phyloP scores from a whole-genome alignment of 2,113 vertebrate genomes.

The Nettapus auritus region DNA sequence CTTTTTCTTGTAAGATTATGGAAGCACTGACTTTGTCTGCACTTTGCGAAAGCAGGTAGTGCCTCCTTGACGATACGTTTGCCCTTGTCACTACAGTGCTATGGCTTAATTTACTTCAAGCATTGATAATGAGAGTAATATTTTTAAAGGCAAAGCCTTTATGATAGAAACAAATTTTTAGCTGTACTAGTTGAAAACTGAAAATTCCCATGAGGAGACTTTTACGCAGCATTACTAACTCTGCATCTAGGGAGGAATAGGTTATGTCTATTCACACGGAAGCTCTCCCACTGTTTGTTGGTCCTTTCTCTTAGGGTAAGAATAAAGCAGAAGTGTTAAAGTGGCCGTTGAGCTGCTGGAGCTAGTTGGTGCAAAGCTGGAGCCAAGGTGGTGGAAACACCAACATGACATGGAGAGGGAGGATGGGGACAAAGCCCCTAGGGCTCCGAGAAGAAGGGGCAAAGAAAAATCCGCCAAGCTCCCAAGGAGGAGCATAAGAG shows the following conservation, averaged over 20 bases:
- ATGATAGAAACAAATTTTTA: neutral
- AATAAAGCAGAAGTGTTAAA: neutral
- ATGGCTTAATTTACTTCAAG: conserved; percentile 1
- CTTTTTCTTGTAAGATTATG: neutral
- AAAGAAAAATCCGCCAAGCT: neutral
- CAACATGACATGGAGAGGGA: neutral
- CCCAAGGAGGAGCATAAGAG: neutral
- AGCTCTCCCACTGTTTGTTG: neutral
- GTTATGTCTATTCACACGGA: neutral
- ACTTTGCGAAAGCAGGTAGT: neutral
- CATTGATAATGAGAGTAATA: neutral
- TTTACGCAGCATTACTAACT: neutral
- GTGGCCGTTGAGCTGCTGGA: neutral
- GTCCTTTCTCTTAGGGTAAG: neutral
- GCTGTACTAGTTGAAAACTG: neutral
- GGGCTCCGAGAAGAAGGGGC: no score
- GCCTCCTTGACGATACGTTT: neutral
- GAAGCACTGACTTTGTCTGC: neutral
- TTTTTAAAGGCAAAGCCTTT: neutral
- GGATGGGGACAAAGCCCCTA: fast-evolving
- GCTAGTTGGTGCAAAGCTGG: neutral
- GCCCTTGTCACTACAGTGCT: neutral
- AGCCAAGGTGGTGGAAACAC: neutral
- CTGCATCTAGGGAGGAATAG: fast-evolving
- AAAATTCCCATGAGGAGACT: neutral